A percentile compares a stretch with the other conserved stretches of the same genome.
Conservation (phyloP, 2,888 invertebrate species). For the Oscheius sp. region DNA sequence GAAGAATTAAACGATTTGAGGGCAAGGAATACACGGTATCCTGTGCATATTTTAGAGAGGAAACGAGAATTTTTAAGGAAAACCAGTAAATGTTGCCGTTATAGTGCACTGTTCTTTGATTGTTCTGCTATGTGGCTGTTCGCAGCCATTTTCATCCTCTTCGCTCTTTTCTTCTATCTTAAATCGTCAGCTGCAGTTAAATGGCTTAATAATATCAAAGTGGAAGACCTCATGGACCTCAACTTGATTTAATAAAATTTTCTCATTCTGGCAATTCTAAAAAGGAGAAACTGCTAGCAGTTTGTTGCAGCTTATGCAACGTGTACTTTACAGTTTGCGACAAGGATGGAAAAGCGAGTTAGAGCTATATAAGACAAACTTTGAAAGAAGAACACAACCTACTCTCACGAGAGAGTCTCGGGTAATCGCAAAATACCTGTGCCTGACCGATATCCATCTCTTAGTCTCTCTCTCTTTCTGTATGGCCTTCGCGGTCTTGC, state of each 20-base stretch:
- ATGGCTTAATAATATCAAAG: constrained; percentile 43
- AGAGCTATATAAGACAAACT: background rate
- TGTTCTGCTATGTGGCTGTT: constrained; percentile 46
- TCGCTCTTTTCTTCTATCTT: constrained; percentile 42
- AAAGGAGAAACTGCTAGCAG: background rate
- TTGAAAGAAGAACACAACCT: background rate
- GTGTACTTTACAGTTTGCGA: constrained; percentile 23
- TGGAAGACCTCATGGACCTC: constrained; percentile 30
- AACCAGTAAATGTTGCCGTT: constrained; percentile 54
- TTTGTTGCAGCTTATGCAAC: background rate
- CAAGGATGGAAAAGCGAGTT: too few relatives aligned
- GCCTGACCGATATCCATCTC: constrained; percentile 34
- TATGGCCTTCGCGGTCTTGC: constrained; percentile 32
- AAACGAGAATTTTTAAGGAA: constrained; percentile 41
- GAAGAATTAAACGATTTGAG: constrained; percentile 65
- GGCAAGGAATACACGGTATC: constrained; percentile 53
- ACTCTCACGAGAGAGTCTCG: too few relatives aligned
- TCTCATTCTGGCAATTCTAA: too few relatives aligned
- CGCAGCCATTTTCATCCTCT: constrained; percentile 38
- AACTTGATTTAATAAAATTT: constrained; percentile 17
- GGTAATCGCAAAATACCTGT: background rate
- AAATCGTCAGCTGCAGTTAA: constrained; percentile 29
- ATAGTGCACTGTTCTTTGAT: constrained; percentile 53
- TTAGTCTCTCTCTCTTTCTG: constrained; percentile 4
- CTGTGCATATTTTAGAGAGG: background rate